Base-by-base conservation (phyloP, 1,140 invertebrate genomes). In the Aphis gossypii region DNA sequence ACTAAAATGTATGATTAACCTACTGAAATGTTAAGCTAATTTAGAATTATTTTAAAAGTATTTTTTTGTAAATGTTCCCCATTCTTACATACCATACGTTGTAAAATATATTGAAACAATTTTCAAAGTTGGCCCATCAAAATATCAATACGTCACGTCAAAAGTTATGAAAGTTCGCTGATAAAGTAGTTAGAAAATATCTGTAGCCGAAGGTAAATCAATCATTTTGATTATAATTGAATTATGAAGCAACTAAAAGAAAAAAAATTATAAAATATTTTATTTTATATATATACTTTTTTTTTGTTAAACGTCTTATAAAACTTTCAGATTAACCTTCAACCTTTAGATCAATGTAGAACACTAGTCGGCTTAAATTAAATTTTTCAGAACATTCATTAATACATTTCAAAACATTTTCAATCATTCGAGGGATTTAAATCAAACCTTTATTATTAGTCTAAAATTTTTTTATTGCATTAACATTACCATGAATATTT, bases 131-230 rank as follows among this genome's bases (percentile, higher is more conserved):
- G 84, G 9, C n/a, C 7, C 30, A 48, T 44, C 41, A 48, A 46
- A 82, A 48, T 35, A 82, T 82, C 90, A 92, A 92, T 92, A 92
- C 4, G 20, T 82, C 35, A 92, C 90, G 90, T 82, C 41, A 92
- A 82, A 76, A 25, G 35, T 48, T n/a, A 35, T 51, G n/a, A 46
- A 92, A 92, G 41, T 92, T 92, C 2, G 30, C 30, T 76, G 90
- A 76, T 91, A 60, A 68, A 68, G 90, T 76, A 91, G 38, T 82
- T 92, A 82, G 60, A 82, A 92, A 92, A 76, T 92, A 92, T 76
- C 90, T 92, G 90, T 82, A 82, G 18, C 25, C 20, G 90, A 92
- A 82, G 68, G 60, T 82, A 82, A 82, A 92, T 92, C 90, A 92
- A 92, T 92, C 90, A 92, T 82, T 35, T 11, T 82, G 68, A 18